A percentile compares a stretch with the other conserved stretches of the same genome.
phyloP scores from a whole-genome alignment of 2,888 invertebrate genomes.

The Pollenia griseotomentosa region DNA sequence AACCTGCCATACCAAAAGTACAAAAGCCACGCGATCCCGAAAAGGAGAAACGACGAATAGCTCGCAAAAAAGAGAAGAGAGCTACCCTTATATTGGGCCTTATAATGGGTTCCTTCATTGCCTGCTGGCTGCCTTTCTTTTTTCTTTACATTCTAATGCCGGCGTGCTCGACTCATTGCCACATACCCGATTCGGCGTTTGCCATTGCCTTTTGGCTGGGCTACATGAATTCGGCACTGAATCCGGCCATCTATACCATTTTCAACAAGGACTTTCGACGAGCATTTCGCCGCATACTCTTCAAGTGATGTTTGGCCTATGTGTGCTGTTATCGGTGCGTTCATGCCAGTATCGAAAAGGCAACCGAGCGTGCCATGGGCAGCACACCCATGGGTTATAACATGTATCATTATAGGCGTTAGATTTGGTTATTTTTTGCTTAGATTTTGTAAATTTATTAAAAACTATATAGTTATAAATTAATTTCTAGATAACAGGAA shows the following conservation, averaged over 20 bases:
- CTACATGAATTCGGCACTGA: conserved; percentile 98
- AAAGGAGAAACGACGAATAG: conserved; percentile 95
- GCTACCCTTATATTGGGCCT: conserved; percentile 98
- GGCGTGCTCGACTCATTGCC: conserved; percentile 88
- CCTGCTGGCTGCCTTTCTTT: conserved; percentile 99
- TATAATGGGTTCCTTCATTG: conserved; percentile 99
- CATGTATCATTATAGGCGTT: conserved; percentile 84
- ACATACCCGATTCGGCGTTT: conserved; percentile 93
- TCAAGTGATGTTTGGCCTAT: conserved; percentile 96
- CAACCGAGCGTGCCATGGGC: conserved; percentile 85
- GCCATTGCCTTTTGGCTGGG: conserved; percentile 98
- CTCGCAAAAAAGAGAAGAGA: conserved; percentile 97
- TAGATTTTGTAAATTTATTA: conserved; percentile 59
- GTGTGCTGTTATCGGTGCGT: conserved; percentile 93
- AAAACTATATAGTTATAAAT: background rate
- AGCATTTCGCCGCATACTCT: conserved; percentile 97
- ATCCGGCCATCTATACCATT: conserved; percentile 98
- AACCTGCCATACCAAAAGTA: conserved; percentile 89
- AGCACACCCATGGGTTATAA: conserved; percentile 84
- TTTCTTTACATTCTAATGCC: conserved; percentile 95
- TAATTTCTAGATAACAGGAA: background rate
- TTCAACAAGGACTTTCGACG: conserved; percentile 99
- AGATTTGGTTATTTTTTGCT: conserved; percentile 79
- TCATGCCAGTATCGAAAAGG: conserved; percentile 84
- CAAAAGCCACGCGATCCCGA: conserved; percentile 95